Percentiles rank a stretch among this genome's conserved stretches.
These are phyloP conservation scores for Chloroceryle aenea DNA, from an alignment of 2,113 vertebrate species.

Conservation along the genomic window DNA sequence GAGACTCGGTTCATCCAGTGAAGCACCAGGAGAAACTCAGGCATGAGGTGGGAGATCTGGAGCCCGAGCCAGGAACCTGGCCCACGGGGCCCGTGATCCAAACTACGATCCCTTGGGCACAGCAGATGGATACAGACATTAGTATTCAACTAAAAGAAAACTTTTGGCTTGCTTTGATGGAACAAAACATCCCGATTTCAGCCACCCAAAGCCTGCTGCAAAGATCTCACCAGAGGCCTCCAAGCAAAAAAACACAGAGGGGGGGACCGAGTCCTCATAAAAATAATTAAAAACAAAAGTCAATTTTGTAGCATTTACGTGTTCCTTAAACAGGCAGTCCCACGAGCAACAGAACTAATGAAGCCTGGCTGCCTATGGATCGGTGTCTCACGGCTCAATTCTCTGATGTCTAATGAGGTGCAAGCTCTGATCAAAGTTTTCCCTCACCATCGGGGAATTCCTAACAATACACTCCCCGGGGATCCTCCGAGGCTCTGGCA, in stretches of 20 bases:
- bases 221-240: background rate
- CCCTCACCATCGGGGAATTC: background rate
- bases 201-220: background rate
- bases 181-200: background rate
- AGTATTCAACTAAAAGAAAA: background rate
- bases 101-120: background rate
- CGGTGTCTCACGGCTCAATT: slow-evolving; percentile 51
- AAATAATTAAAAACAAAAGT: slow-evolving; percentile 66
- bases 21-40: background rate
- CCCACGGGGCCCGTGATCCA: background rate
- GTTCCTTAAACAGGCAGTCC: slow-evolving; percentile 11
- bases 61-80: background rate
- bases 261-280: background rate
- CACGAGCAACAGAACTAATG: slow-evolving; percentile 30
- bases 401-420: slow-evolving; percentile 64
- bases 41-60: rapidly evolving
- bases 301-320: background rate
- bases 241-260: background rate
- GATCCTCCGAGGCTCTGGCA: background rate
- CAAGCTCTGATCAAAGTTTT: slow-evolving; percentile 61
- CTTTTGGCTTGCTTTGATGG: background rate
- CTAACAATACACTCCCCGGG: background rate
- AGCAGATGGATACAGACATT: background rate
- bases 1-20: background rate
- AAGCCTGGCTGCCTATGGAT: slow-evolving; percentile 59